These are phyloP conservation scores for Lontra canadensis DNA, from an alignment of 2,113 vertebrate species.

Conservation along the genomic window DNA sequence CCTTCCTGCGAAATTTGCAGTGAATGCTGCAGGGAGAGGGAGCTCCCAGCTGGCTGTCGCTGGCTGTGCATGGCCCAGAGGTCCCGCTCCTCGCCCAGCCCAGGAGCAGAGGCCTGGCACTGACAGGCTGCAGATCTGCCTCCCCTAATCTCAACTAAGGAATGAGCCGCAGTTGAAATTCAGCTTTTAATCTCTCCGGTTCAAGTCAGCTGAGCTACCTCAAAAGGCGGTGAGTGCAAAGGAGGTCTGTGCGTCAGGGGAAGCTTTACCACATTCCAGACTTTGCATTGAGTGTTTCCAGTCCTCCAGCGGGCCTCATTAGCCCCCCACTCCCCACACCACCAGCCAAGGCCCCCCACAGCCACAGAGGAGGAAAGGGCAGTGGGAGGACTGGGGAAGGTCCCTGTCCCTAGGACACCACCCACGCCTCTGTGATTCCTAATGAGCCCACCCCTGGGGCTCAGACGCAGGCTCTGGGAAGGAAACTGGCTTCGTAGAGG, in stretches of 20 bases:
- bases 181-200: neutral
- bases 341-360: neutral
- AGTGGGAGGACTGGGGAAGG: neutral
- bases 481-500: rapidly evolving
- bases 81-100: rapidly evolving
- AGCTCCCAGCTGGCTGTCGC: neutral
- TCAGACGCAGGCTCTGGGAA: neutral
- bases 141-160: neutral
- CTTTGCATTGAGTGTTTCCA: rapidly evolving
- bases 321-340: neutral
- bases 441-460: rapidly evolving
- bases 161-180: neutral
- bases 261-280: rapidly evolving
- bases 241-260: no score
- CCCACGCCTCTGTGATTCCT: rapidly evolving
- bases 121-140: neutral
- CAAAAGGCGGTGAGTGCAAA: neutral
- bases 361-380: rapidly evolving
- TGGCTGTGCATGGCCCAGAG: rapidly evolving
- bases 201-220: neutral
- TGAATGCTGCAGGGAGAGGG: neutral
- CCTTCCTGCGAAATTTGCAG: neutral
- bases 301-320: neutral
- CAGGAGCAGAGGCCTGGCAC: neutral
- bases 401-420: rapidly evolving